Conservation (phyloP, 2,888 invertebrate species). For the Lordiphosa andalusiaca region DNA sequence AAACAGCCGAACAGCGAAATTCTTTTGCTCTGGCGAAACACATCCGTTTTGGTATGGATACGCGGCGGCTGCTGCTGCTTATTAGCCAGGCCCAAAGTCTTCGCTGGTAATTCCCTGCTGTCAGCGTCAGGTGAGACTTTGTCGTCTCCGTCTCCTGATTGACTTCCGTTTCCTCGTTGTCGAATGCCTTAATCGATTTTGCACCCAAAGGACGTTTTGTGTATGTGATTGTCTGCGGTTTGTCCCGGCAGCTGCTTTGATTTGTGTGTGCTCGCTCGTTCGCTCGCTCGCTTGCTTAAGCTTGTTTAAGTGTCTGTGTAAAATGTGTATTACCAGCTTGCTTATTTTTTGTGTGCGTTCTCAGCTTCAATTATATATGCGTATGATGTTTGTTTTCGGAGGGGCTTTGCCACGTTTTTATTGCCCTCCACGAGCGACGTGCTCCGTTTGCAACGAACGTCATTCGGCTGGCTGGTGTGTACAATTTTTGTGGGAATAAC, state of each 20-base stretch:
- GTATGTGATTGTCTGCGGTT: conserved; percentile 45
- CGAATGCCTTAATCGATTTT: conserved; percentile 77
- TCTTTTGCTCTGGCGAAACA: conserved; percentile 73
- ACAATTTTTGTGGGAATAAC: conserved; percentile 41
- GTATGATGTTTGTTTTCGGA: conserved; percentile 52
- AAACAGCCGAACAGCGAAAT: conserved; percentile 49
- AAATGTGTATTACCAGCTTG: conserved; percentile 26
- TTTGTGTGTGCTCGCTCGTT: conserved; percentile 46
- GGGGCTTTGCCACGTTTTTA: conserved; percentile 61
- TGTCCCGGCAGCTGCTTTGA: conserved; percentile 16
- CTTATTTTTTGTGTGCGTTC: conserved; percentile 27
- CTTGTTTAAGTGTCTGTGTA: conserved; percentile 42
- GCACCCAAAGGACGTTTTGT: conserved; percentile 76
- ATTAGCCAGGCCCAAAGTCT: not conserved
- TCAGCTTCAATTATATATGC: conserved; percentile 67
- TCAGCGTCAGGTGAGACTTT: conserved; percentile 57
- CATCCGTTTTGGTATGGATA: conserved; percentile 63
- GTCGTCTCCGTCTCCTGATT: conserved; percentile 62
- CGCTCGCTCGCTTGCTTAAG: conserved; percentile 19
- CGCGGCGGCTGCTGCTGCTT: conserved; percentile 31
- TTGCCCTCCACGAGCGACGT: conserved; percentile 53
- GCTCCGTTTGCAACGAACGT: conserved; percentile 50
- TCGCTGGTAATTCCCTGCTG: conserved; percentile 53
- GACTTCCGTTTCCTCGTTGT: conserved; percentile 67
- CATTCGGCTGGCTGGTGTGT: conserved; percentile 7